These are phyloP conservation scores for Acanthosepion esculentum DNA, from an alignment of 2,888 invertebrate genomes.

Conservation along the genomic window DNA sequence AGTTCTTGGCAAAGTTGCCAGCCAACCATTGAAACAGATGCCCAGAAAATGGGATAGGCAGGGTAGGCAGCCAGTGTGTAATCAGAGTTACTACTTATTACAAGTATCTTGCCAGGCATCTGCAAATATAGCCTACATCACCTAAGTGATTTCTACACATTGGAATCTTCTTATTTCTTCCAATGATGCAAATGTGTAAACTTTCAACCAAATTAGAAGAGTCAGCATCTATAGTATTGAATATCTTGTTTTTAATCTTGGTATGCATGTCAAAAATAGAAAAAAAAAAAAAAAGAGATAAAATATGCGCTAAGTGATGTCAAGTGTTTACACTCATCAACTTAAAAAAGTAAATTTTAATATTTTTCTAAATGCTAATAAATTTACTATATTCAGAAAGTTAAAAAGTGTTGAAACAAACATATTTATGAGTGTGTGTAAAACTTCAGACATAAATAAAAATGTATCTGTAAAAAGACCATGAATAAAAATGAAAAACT, in stretches of 20 bases:
- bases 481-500: no score
- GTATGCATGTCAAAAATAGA: background rate
- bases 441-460: no score
- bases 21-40: slow-evolving; percentile 40
- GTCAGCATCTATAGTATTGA: background rate
- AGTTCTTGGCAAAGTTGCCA: slow-evolving; percentile 42
- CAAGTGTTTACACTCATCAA: background rate
- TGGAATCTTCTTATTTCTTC: slow-evolving; percentile 13
- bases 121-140: slow-evolving; percentile 36
- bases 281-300: background rate
- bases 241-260: background rate
- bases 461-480: no score
- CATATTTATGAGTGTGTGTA: no score
- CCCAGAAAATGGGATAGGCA: slow-evolving; percentile 37
- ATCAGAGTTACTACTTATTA: slow-evolving; percentile 43
- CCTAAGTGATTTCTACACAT: background rate
- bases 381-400: background rate
- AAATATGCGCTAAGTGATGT: background rate
- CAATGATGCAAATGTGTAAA: background rate
- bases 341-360: no score
- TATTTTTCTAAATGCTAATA: background rate
- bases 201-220: slow-evolving; percentile 1
- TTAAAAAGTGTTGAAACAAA: background rate
- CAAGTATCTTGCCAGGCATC: slow-evolving; percentile 42
- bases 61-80: slow-evolving; percentile 24